Evolutionary conservation across 1,140 invertebrate genomes (phyloP).

Genomic region (Maniola jurtina): DNA sequence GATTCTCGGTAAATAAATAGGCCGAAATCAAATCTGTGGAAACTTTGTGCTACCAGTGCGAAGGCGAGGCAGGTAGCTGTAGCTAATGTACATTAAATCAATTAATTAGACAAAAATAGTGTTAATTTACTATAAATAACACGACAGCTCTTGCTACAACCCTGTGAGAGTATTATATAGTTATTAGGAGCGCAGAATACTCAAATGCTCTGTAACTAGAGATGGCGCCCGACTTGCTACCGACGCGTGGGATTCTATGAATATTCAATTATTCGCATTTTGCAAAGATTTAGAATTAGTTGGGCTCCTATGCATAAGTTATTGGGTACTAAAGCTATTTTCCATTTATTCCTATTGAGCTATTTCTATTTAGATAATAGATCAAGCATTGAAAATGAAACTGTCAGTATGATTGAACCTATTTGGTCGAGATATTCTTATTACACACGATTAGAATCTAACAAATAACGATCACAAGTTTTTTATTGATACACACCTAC

Average conservation of each 20-base stretch:
- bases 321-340: conserved; percentile 14
- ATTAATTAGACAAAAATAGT: too few relatives aligned
- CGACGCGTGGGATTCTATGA: conserved; percentile 60
- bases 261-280: conserved; percentile 70
- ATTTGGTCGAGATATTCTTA: too few relatives aligned
- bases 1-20: too few relatives aligned
- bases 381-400: too few relatives aligned
- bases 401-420: too few relatives aligned
- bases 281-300: conserved; percentile 50
- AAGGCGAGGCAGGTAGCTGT: too few relatives aligned
- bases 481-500: too few relatives aligned
- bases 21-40: too few relatives aligned
- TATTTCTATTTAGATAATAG: background rate
- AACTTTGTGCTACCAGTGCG: too few relatives aligned
- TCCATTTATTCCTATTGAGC: background rate
- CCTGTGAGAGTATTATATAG: conserved; percentile 37
- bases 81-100: too few relatives aligned
- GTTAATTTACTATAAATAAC: background rate
- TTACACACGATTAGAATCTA: too few relatives aligned
- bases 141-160: conserved; percentile 26
- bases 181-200: conserved; percentile 39
- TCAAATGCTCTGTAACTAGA: conserved; percentile 58
- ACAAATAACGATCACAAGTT: too few relatives aligned
- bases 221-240: conserved; percentile 60
- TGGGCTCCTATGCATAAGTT: conserved; percentile 29